Conservation (phyloP, 1,140 invertebrate species). For the Zaprionus tsacasi region DNA sequence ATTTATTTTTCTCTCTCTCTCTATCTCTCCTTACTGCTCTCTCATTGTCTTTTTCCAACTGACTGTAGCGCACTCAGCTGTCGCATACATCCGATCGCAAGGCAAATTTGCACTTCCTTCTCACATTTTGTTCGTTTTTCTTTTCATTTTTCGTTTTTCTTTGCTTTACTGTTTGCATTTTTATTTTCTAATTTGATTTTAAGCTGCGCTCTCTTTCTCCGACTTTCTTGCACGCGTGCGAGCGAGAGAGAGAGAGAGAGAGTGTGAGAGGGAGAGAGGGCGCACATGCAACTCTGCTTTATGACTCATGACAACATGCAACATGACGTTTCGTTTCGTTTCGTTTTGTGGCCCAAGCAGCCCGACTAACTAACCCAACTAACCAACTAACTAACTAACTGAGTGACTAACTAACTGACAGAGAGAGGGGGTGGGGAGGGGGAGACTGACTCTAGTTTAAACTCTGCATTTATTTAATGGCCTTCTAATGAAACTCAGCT, state of each 20-base stretch:
- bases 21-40: too few relatives aligned
- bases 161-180: conserved; percentile 45
- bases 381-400: conserved; percentile 46
- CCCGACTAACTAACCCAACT: conserved; percentile 34
- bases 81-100: neutral
- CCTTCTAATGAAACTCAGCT: conserved; percentile 50
- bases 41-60: neutral
- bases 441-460: conserved; percentile 32
- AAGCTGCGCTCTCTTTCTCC: conserved; percentile 62
- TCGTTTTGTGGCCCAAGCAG: conserved; percentile 39
- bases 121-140: conserved; percentile 35
- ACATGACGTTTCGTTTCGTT: conserved; percentile 65
- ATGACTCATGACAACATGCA: conserved; percentile 82
- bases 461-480: conserved; percentile 57
- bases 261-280: neutral
- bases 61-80: conserved; percentile 13
- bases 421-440: neutral
- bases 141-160: conserved; percentile 24
- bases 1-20: too few relatives aligned
- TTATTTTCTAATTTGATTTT: conserved; percentile 76
- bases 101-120: conserved; percentile 39
- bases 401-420: conserved; percentile 14
- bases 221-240: conserved; percentile 45
- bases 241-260: neutral
- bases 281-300: conserved; percentile 77